Conservation (phyloP, 37 sponge, comb jelly and placozoan genomes). For the Theonella swinhoei region DNA sequence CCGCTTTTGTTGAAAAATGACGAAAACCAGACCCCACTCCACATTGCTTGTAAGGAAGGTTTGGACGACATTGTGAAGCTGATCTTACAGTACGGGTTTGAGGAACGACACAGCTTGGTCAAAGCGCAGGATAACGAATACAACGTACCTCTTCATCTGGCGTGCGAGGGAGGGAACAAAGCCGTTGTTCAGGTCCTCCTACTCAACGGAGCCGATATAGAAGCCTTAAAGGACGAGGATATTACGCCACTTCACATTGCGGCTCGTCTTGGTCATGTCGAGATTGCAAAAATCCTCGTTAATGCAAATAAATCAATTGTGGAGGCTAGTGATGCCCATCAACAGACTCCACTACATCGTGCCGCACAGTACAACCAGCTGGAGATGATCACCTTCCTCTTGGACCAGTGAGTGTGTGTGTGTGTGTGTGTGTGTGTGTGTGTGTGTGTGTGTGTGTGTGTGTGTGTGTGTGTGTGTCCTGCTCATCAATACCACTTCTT, state of each 20-base stretch:
- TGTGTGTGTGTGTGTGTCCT: no score
- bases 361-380: constrained; percentile 79
- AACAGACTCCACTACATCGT: constrained; percentile 80
- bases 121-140: constrained; percentile 51
- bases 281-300: constrained; percentile 68
- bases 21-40: constrained; percentile 56
- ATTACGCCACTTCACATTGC: constrained; percentile 86
- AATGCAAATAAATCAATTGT: constrained; percentile 24
- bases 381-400: constrained; percentile 82
- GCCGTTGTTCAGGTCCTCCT: constrained; percentile 72
- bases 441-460: background rate
- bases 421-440: background rate
- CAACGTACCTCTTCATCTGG: constrained; percentile 81
- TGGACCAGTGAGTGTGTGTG: constrained; percentile 58
- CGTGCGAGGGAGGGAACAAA: constrained; percentile 77
- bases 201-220: constrained; percentile 42
- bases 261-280: constrained; percentile 68
- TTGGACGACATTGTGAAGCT: constrained; percentile 72
- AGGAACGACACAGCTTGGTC: constrained; percentile 17
- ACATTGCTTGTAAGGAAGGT: constrained; percentile 79
- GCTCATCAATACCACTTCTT: no score
- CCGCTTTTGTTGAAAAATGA: background rate
- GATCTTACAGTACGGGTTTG: constrained; percentile 31
- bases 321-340: constrained; percentile 36
- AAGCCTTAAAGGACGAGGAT: constrained; percentile 44